These are phyloP conservation scores for Ellobius talpinus DNA, from an alignment of 2,113 vertebrate genomes.

Conservation along the genomic window DNA sequence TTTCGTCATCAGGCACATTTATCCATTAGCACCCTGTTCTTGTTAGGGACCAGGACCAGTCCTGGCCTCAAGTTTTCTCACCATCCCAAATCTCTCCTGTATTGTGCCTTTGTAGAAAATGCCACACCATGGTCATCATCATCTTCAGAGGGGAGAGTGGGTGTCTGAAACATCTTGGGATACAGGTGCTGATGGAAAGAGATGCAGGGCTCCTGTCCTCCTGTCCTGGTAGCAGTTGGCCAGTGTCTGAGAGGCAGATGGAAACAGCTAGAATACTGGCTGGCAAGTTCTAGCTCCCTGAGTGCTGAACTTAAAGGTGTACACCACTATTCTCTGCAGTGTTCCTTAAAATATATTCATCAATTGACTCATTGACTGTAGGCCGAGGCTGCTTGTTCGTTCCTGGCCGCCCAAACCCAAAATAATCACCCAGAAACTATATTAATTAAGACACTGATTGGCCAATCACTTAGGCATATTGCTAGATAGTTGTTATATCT, in stretches of 20 bases:
- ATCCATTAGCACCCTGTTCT: background rate
- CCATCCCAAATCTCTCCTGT: background rate
- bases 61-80: background rate
- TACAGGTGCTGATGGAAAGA: background rate
- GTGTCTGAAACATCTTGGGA: background rate
- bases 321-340: background rate
- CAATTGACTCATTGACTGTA: background rate
- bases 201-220: background rate
- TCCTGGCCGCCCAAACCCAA: too few species aligned
- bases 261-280: background rate
- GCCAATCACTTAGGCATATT: too few species aligned
- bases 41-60: background rate
- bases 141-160: background rate
- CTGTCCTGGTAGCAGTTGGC: background rate
- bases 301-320: background rate
- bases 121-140: fast-evolving
- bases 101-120: background rate
- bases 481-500: too few species aligned
- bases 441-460: too few species aligned
- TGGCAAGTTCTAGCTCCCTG: background rate
- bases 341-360: background rate
- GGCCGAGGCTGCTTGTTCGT: too few species aligned
- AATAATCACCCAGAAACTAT: too few species aligned
- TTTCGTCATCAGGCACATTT: background rate
- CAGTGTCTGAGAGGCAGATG: background rate